phyloP scores from a whole-genome alignment of 1,140 invertebrate genomes.

The Pseudachorutes palmiensis region DNA sequence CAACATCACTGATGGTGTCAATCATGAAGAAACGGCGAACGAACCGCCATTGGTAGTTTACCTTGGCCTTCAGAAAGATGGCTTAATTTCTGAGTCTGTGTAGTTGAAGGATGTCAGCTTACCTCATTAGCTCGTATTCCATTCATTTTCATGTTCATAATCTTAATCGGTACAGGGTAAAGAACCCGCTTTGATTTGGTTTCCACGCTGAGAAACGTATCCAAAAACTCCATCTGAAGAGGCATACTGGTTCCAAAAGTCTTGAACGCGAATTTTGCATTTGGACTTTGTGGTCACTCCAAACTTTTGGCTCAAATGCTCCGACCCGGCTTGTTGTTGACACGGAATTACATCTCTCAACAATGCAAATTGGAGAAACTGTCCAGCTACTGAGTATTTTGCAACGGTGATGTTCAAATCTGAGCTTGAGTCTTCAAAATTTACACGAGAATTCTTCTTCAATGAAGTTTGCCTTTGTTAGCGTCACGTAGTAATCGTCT shows the following conservation, averaged over 20 bases:
- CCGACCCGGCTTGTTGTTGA: slow-evolving; percentile 11
- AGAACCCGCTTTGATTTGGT: slow-evolving; percentile 8
- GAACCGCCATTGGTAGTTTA: slow-evolving; percentile 52
- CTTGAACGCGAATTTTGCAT: slow-evolving; percentile 22
- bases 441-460: slow-evolving; percentile 48
- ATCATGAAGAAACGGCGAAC: slow-evolving; percentile 60
- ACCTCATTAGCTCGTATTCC: slow-evolving; percentile 37
- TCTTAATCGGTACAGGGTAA: slow-evolving; percentile 34
- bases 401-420: slow-evolving; percentile 42
- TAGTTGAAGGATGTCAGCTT: slow-evolving; percentile 15
- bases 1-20: slow-evolving; percentile 49
- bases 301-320: slow-evolving; percentile 39
- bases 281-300: slow-evolving; percentile 39
- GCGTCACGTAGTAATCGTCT: slow-evolving; percentile 45
- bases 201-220: slow-evolving; percentile 28
- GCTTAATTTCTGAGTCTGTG: slow-evolving; percentile 14
- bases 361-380: slow-evolving; percentile 41
- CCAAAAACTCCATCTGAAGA: slow-evolving; percentile 29
- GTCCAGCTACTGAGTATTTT: slow-evolving; percentile 39
- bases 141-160: slow-evolving; percentile 37
- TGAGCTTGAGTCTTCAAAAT: slow-evolving; percentile 9
- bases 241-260: slow-evolving; percentile 24
- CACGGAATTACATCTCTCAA: slow-evolving; percentile 37
- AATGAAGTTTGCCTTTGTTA: slow-evolving; percentile 47
- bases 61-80: slow-evolving; percentile 41